A percentile compares a stretch with the other conserved stretches of the same genome.
Evolutionary conservation across 1,140 invertebrate species (phyloP).

Genomic region (Drosophila pandora): DNA sequence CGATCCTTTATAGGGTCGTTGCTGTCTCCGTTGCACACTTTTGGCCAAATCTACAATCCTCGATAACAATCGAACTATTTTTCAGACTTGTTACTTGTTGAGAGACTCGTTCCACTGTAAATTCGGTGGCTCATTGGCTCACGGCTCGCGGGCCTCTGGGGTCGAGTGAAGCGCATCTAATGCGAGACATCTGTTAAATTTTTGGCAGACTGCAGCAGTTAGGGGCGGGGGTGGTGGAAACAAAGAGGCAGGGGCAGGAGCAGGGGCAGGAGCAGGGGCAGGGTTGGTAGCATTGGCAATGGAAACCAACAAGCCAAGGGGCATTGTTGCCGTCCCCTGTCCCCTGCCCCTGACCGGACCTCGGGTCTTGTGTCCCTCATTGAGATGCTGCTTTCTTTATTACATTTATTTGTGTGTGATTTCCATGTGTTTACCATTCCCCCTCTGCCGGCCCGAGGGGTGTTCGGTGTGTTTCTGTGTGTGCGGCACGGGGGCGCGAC

Average conservation of each 20-base stretch:
- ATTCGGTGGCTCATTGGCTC: slow-evolving; percentile 27
- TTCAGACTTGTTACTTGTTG: not conserved
- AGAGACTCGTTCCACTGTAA: slow-evolving; percentile 17
- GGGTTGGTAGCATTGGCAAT: slow-evolving; percentile 8
- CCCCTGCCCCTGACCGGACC: not conserved
- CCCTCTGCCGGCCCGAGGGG: slow-evolving; percentile 5
- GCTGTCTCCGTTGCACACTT: too few relatives aligned
- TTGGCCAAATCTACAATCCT: too few relatives aligned
- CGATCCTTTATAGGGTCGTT: too few relatives aligned
- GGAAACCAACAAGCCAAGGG: slow-evolving; percentile 51
- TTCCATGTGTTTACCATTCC: slow-evolving; percentile 52
- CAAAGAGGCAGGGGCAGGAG: slow-evolving; percentile 1
- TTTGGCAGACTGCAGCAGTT: slow-evolving; percentile 49
- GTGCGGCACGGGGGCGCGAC: slow-evolving; percentile 25
- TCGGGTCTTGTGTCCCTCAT: slow-evolving; percentile 32
- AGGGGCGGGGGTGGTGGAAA: slow-evolving; percentile 2
- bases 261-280: too few relatives aligned
- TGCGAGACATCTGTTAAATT: slow-evolving; percentile 81
- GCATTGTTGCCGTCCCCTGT: slow-evolving; percentile 41
- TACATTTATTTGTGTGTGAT: slow-evolving; percentile 76
- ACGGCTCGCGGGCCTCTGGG: slow-evolving; percentile 60
- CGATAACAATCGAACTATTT: not conserved
- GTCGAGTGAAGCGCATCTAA: slow-evolving; percentile 77
- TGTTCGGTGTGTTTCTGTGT: slow-evolving; percentile 29
- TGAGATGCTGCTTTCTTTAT: slow-evolving; percentile 71